Evolutionary conservation across 2,888 invertebrate genomes (phyloP).

Genomic region (Limulus polyphemus): DNA sequence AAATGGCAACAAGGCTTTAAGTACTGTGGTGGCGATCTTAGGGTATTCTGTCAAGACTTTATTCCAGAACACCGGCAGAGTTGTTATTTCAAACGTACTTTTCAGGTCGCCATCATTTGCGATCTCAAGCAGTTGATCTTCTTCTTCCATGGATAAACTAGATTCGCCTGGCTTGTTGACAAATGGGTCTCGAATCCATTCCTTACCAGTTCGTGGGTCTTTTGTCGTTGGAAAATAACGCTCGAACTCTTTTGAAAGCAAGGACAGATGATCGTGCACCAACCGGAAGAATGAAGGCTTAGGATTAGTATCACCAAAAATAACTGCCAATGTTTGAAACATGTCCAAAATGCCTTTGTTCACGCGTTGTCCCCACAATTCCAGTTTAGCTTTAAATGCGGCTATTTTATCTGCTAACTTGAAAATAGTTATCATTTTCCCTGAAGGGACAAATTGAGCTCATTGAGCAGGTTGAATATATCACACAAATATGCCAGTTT

Average conservation of each 20-base stretch:
- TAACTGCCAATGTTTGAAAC: no score
- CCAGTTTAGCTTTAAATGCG: no score
- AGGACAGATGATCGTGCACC: conserved; percentile 13
- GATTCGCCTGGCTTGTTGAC: conserved; percentile 9
- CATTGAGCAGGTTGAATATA: no score
- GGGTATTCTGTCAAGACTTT: conserved; percentile 3
- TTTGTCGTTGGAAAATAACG: conserved; percentile 5
- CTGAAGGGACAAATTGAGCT: no score
- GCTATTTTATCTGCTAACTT: no score
- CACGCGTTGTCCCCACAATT: no score
- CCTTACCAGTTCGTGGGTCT: conserved; percentile 8
- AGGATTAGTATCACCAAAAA: conserved; percentile 10
- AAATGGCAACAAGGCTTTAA: conserved; percentile 9
- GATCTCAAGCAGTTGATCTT: conserved; percentile 9
- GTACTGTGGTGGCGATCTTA: conserved; percentile 6
- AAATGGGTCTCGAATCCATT: conserved; percentile 8
- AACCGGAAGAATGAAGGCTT: conserved; percentile 10
- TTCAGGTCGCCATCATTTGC: no score
- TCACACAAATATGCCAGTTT: no score
- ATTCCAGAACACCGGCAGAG: conserved; percentile 6
- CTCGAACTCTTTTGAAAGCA: conserved; percentile 8
- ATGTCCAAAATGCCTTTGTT: no score
- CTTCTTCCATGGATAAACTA: conserved; percentile 7
- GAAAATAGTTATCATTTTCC: no score
- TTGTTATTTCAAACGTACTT: conserved; percentile 2